A percentile compares a stretch with the other conserved stretches of the same genome.
phyloP scores from a whole-genome alignment of 1,140 invertebrate genomes.

The Hesperophylax magnus region DNA sequence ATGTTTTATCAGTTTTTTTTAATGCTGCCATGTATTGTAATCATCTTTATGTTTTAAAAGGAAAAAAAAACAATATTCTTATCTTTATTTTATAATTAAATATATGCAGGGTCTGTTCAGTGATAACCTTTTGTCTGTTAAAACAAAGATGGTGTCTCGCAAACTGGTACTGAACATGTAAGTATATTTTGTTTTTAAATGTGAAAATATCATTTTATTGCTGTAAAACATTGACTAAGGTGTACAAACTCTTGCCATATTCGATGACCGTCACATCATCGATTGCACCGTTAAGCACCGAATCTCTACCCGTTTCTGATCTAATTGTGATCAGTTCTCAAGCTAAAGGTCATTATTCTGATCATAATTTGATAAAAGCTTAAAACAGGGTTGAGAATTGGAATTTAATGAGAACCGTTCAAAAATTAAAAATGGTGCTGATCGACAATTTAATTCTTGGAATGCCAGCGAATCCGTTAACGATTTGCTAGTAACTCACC shows the following conservation, averaged over 20 bases:
- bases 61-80: background rate
- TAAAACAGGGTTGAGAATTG: no score
- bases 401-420: no score
- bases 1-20: constrained; percentile 29
- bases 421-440: no score
- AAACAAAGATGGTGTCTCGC: background rate
- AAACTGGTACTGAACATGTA: background rate
- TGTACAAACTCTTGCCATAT: background rate
- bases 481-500: no score
- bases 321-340: no score
- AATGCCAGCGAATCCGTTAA: no score
- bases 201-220: background rate
- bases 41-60: constrained; percentile 14
- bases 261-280: background rate
- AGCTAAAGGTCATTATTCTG: no score
- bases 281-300: no score
- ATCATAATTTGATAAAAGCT: no score
- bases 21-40: constrained; percentile 25
- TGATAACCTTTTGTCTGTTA: constrained; percentile 30
- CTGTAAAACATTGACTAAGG: background rate
- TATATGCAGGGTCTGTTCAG: constrained; percentile 1
- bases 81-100: constrained; percentile 26
- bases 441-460: no score
- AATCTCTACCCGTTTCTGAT: no score
- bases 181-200: no score